Evolutionary conservation across 2,797 vertebrate species (phyloP).

Genomic region (Psittacula derbiana): DNA sequence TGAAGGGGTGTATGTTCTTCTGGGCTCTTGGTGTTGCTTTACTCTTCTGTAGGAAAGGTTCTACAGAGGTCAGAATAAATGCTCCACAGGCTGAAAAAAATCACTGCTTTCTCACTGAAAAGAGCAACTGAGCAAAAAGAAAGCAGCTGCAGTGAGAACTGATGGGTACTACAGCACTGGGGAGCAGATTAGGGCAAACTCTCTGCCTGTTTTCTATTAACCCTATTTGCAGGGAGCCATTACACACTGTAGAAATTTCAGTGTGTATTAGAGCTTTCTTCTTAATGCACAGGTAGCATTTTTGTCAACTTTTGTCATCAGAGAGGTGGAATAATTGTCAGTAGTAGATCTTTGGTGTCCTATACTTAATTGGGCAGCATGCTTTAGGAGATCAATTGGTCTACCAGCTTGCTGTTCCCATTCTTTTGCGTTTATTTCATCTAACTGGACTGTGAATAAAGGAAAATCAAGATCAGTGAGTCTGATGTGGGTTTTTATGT

Average conservation of each 20-base stretch:
- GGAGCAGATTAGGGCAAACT: not conserved
- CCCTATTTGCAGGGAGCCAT: not conserved
- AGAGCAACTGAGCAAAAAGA: not conserved
- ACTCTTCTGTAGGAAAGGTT: not conserved
- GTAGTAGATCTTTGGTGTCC: not conserved
- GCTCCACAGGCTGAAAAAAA: not conserved
- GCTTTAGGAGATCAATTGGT: not conserved
- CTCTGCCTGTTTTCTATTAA: not conserved
- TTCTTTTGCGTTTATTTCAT: conserved; percentile 26
- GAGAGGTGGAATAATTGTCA: not conserved
- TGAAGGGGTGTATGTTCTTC: not conserved
- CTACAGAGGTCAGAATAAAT: not conserved
- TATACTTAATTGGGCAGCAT: not conserved
- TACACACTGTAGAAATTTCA: not conserved
- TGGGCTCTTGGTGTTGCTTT: not conserved
- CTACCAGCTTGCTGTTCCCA: not conserved
- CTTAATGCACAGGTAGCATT: not conserved
- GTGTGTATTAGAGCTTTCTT: not conserved
- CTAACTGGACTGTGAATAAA: conserved; percentile 15
- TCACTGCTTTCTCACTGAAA: not conserved
- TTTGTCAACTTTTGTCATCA: not conserved
- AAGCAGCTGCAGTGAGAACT: not conserved
- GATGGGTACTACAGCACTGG: not conserved
- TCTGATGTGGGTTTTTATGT: not conserved
- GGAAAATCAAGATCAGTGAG: conserved; percentile 6